These are phyloP conservation scores for Tadarida brasiliensis DNA, from an alignment of 2,797 vertebrate genomes.

Conservation along the genomic window DNA sequence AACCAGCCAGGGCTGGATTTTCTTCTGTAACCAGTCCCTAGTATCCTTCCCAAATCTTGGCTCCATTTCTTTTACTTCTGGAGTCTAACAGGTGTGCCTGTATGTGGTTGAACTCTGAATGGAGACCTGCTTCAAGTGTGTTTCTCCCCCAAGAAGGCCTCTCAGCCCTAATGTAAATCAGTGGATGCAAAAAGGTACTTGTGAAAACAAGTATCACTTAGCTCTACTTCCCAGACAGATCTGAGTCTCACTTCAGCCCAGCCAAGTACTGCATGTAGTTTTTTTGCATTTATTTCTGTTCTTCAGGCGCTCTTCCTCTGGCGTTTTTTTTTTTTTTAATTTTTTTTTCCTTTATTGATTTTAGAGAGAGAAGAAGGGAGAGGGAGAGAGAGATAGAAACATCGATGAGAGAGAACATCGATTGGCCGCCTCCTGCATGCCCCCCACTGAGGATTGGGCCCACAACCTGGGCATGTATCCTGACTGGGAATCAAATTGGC, in stretches of 20 bases:
- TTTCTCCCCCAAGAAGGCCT: background rate
- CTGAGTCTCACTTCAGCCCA: background rate
- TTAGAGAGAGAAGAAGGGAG: no score
- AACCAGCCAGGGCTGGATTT: background rate
- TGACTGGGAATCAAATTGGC: no score
- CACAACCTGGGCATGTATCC: no score
- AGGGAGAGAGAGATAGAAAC: no score
- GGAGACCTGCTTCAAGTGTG: background rate
- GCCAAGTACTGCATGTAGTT: background rate
- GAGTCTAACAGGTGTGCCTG: background rate
- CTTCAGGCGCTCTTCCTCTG: background rate
- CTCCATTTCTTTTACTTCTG: background rate
- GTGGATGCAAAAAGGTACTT: background rate
- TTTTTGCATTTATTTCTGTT: conserved; percentile 39
- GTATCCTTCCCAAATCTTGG: background rate
- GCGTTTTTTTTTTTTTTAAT: no score
- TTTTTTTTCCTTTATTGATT: no score
- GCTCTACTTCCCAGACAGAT: background rate
- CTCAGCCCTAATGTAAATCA: conserved; percentile 11
- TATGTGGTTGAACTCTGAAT: background rate
- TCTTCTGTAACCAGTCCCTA: background rate
- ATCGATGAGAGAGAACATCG: no score
- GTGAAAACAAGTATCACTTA: background rate
- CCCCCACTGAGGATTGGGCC: no score
- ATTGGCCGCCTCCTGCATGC: no score